These are phyloP conservation scores for Cinara cedri DNA, from an alignment of 2,888 invertebrate genomes.

Conservation along the genomic window DNA sequence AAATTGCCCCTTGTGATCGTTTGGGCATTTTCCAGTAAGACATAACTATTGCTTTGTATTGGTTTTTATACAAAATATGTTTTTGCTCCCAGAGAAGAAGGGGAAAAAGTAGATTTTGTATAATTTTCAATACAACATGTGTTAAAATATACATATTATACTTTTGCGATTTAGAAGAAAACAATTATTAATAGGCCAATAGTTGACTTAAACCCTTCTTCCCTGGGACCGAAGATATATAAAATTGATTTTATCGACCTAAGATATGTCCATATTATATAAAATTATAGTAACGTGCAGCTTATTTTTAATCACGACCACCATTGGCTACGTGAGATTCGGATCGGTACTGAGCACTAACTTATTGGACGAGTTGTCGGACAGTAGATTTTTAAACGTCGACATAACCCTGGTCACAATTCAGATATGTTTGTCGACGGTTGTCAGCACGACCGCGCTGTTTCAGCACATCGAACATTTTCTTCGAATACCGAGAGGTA, in stretches of 20 bases:
- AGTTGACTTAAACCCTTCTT: no score
- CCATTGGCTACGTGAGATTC: slow-evolving; percentile 71
- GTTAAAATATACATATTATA: no score
- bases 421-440: slow-evolving; percentile 79
- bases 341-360: slow-evolving; percentile 71
- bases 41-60: background rate
- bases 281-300: slow-evolving; percentile 69
- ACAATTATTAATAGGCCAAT: no score
- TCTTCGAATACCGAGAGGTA: slow-evolving; percentile 76
- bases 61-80: background rate
- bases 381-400: slow-evolving; percentile 70
- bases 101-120: no score
- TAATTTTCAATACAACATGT: no score
- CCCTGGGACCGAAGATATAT: no score
- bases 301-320: slow-evolving; percentile 71
- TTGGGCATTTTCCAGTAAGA: slow-evolving; percentile 72
- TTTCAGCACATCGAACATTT: slow-evolving; percentile 83
- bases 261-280: slow-evolving; percentile 59
- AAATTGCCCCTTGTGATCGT: slow-evolving; percentile 76
- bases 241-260: background rate
- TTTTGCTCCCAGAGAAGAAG: no score
- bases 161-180: no score
- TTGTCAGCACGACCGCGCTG: slow-evolving; percentile 78
- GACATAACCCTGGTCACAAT: slow-evolving; percentile 77
- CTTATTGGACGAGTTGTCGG: slow-evolving; percentile 72